Evolutionary conservation across 2,797 vertebrate species (phyloP), one percentile per base, ranked within the genome.

Genomic region (Orestias chungarensis): DNA sequence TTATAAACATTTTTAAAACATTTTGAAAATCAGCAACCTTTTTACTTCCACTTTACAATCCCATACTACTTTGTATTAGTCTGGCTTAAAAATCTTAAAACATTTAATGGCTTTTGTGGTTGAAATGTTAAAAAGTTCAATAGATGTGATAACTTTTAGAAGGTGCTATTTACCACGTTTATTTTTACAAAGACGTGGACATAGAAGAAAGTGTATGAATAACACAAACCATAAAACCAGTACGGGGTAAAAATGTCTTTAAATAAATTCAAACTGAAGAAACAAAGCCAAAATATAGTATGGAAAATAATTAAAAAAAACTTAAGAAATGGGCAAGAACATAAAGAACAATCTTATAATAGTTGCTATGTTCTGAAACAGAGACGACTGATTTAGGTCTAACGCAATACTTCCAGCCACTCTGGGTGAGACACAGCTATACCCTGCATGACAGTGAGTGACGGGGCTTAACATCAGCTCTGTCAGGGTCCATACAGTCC

Each of bases 391-490:
- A 83, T 82, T 68, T 40, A 68, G 64, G 68, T 75, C 74, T 85
- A 82, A 86, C 76, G 81, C 70, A 65, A 75, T 70, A 31, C 64
- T 68, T 66, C 42, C 67, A 73, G 67, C 81, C 67, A 62, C 75
- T 38, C 62, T 57, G 46, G 74, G 59, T 69, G 74, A 79, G 70
- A 75, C 49, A 66, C 42, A 85, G 80, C 84, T 79, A 83, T 64
- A 74, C 35, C 65, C 78, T 44, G 65, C 40, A 15, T 82, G 86
- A 90, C 88, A 90, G 81, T 90, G 90, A 92, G 82, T 92, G 89
- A 80, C 88, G 72, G 85, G 78, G 76, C 77, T 85, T 82, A 81
- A 79, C 83, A 89, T 91, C 77, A 84, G 65, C 72, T 18, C 79
- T 84, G 88, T 87, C 82, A 87, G 81, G 47, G 46, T 64, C 71